These are phyloP conservation scores for Lepilemur ruficaudatus DNA, from an alignment of 2,797 vertebrate species.

Conservation along the genomic window DNA sequence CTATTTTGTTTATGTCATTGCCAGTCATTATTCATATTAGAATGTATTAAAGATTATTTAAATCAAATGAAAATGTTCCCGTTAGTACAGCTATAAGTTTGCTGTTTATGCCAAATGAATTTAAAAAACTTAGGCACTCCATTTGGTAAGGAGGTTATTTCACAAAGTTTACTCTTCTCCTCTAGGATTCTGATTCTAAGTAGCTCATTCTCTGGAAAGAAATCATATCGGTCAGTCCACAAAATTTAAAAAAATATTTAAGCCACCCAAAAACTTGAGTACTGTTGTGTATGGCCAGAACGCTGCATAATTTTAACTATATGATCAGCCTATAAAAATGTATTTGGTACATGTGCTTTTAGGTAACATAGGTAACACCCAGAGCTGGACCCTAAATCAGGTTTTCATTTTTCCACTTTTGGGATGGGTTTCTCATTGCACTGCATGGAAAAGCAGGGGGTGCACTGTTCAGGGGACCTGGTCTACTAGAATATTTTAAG, in stretches of 20 bases:
- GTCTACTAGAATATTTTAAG: neutral
- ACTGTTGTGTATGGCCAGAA: neutral
- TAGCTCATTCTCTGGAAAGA: neutral
- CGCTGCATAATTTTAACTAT: neutral
- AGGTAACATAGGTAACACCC: neutral
- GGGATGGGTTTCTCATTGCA: neutral
- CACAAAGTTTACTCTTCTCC: neutral
- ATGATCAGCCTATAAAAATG: neutral
- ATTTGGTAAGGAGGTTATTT: neutral
- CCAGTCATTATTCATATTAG: neutral
- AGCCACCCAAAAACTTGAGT: neutral
- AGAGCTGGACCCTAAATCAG: neutral
- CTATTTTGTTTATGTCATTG: neutral
- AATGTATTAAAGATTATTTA: neutral
- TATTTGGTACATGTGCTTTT: neutral
- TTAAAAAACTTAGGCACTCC: neutral
- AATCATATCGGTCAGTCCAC: neutral
- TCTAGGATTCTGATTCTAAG: neutral
- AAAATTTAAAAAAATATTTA: neutral
- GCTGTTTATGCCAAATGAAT: neutral
- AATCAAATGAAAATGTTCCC: neutral
- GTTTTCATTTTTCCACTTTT: neutral
- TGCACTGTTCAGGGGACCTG: fast-evolving
- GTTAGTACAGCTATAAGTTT: neutral
- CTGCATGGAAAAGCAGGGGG: neutral